Conservation (phyloP, 2,113 vertebrate genomes). For the Corynorhinus townsendii region DNA sequence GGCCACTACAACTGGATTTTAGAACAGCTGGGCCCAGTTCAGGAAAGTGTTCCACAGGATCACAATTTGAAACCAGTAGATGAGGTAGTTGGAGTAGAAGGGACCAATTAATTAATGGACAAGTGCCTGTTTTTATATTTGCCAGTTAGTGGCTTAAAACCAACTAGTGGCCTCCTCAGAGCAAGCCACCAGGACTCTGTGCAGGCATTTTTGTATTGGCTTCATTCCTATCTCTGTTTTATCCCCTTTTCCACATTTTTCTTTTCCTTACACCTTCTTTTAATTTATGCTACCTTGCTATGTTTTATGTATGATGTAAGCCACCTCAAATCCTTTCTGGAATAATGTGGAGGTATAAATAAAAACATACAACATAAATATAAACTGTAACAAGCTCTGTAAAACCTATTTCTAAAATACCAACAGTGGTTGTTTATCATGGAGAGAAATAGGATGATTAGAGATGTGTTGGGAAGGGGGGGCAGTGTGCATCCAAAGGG, state of each 20-base stretch:
- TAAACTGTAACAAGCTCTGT: constrained; percentile 40
- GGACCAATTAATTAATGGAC: neutral
- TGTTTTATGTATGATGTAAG: constrained; percentile 39
- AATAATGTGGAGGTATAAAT: constrained; percentile 40
- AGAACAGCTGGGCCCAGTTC: neutral
- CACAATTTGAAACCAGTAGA: neutral
- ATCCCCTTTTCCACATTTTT: neutral
- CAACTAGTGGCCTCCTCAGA: neutral
- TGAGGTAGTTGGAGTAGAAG: neutral
- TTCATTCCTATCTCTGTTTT: neutral
- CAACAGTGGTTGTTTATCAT: neutral
- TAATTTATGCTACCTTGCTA: constrained; percentile 34
- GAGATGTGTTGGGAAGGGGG: neutral
- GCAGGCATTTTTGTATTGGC: neutral
- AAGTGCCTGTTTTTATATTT: neutral
- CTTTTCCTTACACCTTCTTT: constrained; percentile 2
- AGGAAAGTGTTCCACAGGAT: neutral
- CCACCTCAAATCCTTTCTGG: constrained; percentile 45
- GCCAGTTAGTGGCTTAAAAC: neutral
- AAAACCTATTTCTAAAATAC: constrained; percentile 50
- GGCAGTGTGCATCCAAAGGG: neutral
- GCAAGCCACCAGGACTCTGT: neutral
- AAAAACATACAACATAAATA: constrained; percentile 47
- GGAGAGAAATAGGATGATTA: neutral
- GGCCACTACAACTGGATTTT: neutral